Evolutionary conservation across 2,797 vertebrate genomes (phyloP), one percentile per base, ranked within the genome.

Genomic region (Lacerta viridis): DNA sequence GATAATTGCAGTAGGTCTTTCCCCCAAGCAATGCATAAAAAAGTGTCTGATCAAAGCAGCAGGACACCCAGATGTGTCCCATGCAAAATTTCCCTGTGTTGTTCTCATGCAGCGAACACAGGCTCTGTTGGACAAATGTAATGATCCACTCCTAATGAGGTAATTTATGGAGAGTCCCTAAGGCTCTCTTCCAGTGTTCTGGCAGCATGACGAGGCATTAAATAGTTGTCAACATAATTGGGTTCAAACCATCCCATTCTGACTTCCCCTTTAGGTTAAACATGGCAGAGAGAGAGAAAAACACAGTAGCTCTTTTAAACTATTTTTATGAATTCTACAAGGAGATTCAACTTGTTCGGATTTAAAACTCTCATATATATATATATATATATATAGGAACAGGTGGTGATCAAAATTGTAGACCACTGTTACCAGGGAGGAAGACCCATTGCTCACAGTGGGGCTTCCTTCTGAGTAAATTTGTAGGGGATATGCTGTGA

Each of bases 101-200:
- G 36, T 55, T 80, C 68, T 81, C 68, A 36, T 64, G 55, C 50
- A 61, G 46, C 6, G 50, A 81, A n/a, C 50, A 43, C 36, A n/a
- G 50, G 46, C 86, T 43, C 36, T 25, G 18, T 81, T 7, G 50
- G n/a, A 84, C 69, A 84, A 83, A 83, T n/a, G 85, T 79, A 86
- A 86, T 80, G 77, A 86, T 86, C 85, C 85, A 79, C 66, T 80
- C 43, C 85, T 80, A 86, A 87, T 80, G 77, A 74, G 27, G 86
- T 81, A 81, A 81, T 87, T 87, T 87, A 87, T 87, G 76, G 36
- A 81, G 18, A 61, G 29, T 64, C 68, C 68, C 78, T 9, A 81
- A 74, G 86, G 78, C 50, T 81, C 55, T 74, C 41, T 61, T 74
- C 68, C 79, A 74, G 36, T 71, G 85, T 86, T 80, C 76, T 39